phyloP scores from a whole-genome alignment of 2,888 invertebrate genomes.

The Tigriopus californicus region DNA sequence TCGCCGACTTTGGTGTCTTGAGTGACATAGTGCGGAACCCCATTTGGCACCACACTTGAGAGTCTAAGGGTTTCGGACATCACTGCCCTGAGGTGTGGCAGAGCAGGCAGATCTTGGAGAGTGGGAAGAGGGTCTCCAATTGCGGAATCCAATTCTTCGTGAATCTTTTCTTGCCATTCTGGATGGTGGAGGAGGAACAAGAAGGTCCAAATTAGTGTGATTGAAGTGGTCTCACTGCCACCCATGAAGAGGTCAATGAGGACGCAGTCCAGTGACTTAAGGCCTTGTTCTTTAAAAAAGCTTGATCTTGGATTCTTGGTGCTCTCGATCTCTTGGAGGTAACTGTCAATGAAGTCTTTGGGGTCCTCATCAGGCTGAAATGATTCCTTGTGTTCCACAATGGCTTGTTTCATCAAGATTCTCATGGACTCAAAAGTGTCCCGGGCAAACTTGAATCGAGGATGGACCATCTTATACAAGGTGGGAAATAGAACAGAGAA shows the following conservation, averaged over 20 bases:
- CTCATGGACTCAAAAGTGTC: background rate
- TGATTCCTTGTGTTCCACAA: constrained; percentile 14
- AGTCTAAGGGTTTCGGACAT: constrained; percentile 8
- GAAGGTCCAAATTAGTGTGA: constrained; percentile 14
- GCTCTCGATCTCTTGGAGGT: constrained; percentile 17
- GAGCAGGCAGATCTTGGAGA: background rate
- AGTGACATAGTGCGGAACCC: constrained; percentile 13
- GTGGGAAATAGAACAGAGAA: background rate
- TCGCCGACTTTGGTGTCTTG: constrained; percentile 13
- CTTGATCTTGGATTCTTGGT: background rate
- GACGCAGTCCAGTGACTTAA: background rate
- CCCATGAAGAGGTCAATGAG: constrained; percentile 11
- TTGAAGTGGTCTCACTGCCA: constrained; percentile 14
- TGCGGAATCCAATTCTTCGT: constrained; percentile 3
- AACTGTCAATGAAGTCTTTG: constrained; percentile 19
- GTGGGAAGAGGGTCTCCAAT: background rate
- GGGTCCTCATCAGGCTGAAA: constrained; percentile 15
- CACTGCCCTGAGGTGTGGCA: constrained; percentile 8
- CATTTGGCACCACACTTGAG: constrained; percentile 8
- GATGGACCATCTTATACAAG: background rate
- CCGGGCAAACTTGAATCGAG: constrained; percentile 1
- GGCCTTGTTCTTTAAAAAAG: background rate
- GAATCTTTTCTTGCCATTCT: constrained; percentile 3
- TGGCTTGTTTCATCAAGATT: background rate
- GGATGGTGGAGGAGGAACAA: constrained; percentile 12